Percentiles rank a stretch among this genome's conserved stretches.
Conservation (phyloP, 2,888 invertebrate species). For the Tuberolachnus salignus region DNA sequence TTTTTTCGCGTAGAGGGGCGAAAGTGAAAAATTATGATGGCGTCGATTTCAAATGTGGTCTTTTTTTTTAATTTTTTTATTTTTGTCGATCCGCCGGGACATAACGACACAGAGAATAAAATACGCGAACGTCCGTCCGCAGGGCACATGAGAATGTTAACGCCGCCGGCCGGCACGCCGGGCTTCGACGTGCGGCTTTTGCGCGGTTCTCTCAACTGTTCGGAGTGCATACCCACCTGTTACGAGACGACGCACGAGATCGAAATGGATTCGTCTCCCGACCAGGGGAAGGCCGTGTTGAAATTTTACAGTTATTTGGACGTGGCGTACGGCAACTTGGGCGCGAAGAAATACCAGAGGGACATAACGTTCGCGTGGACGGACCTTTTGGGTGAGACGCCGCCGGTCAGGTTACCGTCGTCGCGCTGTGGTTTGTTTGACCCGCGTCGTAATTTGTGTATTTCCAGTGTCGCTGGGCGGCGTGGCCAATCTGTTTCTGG, state of each 20-base stretch:
- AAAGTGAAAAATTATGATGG: too few species aligned
- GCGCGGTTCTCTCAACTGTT: slow-evolving; percentile 58
- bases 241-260: slow-evolving; percentile 59
- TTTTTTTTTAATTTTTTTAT: too few species aligned
- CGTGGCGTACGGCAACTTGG: slow-evolving; percentile 59
- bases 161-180: slow-evolving; percentile 58
- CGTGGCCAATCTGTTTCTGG: slow-evolving; percentile 59
- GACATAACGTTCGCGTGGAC: slow-evolving; percentile 59
- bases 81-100: too few species aligned
- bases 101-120: neutral
- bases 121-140: neutral
- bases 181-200: slow-evolving; percentile 58
- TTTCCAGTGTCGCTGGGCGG: slow-evolving; percentile 59
- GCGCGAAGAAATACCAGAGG: slow-evolving; percentile 59
- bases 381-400: slow-evolving; percentile 58
- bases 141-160: slow-evolving; percentile 57
- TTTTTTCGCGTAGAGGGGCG: too few species aligned
- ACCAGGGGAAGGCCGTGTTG: slow-evolving; percentile 42
- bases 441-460: neutral
- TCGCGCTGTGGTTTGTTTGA: too few species aligned
- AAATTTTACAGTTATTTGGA: slow-evolving; percentile 58
- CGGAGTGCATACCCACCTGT: slow-evolving; percentile 59
- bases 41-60: too few species aligned
- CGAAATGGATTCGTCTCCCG: slow-evolving; percentile 56
- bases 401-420: too few species aligned